phyloP scores from a whole-genome alignment of 2,113 vertebrate genomes.

The Perognathus longimembris region DNA sequence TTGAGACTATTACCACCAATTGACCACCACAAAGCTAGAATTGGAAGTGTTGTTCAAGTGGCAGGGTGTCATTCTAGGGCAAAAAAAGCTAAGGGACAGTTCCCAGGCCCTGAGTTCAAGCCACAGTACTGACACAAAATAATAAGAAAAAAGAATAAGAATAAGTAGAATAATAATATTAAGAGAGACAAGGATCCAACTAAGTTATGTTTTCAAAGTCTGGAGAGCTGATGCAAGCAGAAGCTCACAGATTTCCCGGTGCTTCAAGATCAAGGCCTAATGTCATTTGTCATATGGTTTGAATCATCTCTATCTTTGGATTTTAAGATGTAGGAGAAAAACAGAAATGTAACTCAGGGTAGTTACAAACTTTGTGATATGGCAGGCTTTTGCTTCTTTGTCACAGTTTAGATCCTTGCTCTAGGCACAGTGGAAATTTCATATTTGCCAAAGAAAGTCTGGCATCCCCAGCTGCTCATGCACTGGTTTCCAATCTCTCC shows the following conservation, averaged over 20 bases:
- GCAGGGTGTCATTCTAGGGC: no score
- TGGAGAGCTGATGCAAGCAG: background rate
- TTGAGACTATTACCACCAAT: no score
- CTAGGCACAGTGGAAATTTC: constrained; percentile 19
- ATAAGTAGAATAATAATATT: no score
- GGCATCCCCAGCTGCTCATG: no score
- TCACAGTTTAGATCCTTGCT: constrained; percentile 9
- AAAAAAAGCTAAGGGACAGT: no score
- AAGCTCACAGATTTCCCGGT: background rate
- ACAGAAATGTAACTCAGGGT: background rate
- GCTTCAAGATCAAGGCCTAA: background rate
- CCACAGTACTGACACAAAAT: no score
- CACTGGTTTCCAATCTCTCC: background rate
- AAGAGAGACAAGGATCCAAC: background rate
- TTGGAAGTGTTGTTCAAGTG: no score
- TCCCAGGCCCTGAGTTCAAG: no score
- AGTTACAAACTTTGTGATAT: background rate
- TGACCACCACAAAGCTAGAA: no score
- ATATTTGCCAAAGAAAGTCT: constrained; percentile 37
- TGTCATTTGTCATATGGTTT: background rate
- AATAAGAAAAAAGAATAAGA: no score
- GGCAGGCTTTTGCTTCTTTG: constrained; percentile 7
- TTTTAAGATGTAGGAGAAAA: background rate
- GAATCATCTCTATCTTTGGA: background rate
- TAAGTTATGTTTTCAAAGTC: background rate